Evolutionary conservation across 2,888 invertebrate genomes (phyloP).

Genomic region (Miltochrista miniata): DNA sequence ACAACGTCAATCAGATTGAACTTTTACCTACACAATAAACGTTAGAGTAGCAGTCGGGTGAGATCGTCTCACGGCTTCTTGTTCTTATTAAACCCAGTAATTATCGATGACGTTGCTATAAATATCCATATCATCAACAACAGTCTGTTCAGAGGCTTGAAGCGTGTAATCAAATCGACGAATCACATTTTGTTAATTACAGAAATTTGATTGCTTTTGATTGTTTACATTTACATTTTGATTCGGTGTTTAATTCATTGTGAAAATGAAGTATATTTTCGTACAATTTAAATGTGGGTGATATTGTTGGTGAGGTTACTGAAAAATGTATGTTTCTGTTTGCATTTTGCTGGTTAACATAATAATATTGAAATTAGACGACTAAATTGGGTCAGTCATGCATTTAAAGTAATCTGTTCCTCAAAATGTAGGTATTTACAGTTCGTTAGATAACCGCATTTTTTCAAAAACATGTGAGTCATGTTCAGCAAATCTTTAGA

Average conservation of each 20-base stretch:
- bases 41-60: too few relatives aligned
- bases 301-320: not conserved
- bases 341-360: not conserved
- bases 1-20: too few relatives aligned
- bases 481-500: too few relatives aligned
- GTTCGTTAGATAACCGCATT: too few relatives aligned
- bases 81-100: too few relatives aligned
- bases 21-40: too few relatives aligned
- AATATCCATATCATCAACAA: slow-evolving; percentile 40
- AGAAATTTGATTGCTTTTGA: slow-evolving; percentile 35
- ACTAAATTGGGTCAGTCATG: too few relatives aligned
- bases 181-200: slow-evolving; percentile 38
- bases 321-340: too few relatives aligned
- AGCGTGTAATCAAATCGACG: slow-evolving; percentile 41
- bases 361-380: not conserved
- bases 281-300: not conserved
- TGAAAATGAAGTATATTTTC: slow-evolving; percentile 3
- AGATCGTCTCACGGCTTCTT: too few relatives aligned
- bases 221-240: slow-evolving; percentile 28
- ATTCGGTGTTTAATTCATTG: slow-evolving; percentile 23
- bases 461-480: too few relatives aligned
- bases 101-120: slow-evolving; percentile 30
- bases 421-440: too few relatives aligned
- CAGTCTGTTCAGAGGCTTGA: slow-evolving; percentile 17
- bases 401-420: too few relatives aligned